Conservation (phyloP, 2,888 invertebrate species). For the Luffia ferchaultella region DNA sequence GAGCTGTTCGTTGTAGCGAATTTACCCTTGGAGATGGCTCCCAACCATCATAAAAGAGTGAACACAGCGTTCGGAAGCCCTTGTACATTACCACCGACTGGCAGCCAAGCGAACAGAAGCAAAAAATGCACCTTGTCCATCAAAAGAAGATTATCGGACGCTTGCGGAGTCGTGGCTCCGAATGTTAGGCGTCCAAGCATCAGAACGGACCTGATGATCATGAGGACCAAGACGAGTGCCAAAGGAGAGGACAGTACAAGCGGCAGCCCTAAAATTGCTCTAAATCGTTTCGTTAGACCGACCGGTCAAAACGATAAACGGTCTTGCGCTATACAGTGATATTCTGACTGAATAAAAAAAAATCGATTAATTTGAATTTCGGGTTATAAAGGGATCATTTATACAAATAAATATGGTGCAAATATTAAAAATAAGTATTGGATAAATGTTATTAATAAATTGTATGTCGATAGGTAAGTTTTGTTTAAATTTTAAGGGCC, state of each 20-base stretch:
- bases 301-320: constrained; percentile 51
- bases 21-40: constrained; percentile 88
- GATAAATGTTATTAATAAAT: too few relatives aligned
- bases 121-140: constrained; percentile 83
- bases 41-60: constrained; percentile 84
- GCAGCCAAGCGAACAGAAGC: constrained; percentile 70
- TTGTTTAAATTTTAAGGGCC: too few relatives aligned
- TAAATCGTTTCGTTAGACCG: constrained; percentile 54
- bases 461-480: too few relatives aligned
- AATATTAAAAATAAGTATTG: too few relatives aligned
- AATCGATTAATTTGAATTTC: constrained; percentile 6
- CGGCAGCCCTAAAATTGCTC: constrained; percentile 55
- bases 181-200: constrained; percentile 88
- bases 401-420: too few relatives aligned
- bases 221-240: constrained; percentile 83
- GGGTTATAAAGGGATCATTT: too few relatives aligned
- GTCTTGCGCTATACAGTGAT: constrained; percentile 59
- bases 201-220: constrained; percentile 86
- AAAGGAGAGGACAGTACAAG: constrained; percentile 72
- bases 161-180: constrained; percentile 89
- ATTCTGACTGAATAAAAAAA: too few relatives aligned
- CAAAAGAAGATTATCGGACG: constrained; percentile 83
- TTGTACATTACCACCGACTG: constrained; percentile 75
- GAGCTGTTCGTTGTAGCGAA: constrained; percentile 84
- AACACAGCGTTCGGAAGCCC: constrained; percentile 80